Evolutionary conservation across 2,888 invertebrate genomes (phyloP), one percentile per base, ranked within the genome.

Genomic region (Tinea trinotella): DNA sequence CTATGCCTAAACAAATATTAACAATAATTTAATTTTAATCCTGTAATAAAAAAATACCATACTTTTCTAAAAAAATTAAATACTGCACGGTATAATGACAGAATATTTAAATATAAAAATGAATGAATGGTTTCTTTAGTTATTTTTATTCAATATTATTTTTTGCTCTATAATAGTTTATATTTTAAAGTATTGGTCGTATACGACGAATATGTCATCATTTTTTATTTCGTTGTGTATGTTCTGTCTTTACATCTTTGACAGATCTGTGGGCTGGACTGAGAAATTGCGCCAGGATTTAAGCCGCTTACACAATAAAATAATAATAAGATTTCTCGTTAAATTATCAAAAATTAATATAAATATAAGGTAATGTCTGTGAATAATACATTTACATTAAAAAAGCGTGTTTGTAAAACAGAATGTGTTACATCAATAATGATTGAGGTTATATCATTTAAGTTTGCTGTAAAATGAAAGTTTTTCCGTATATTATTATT

Each of bases 281-380:
- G n/a, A 15, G 13, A 15, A 40, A 6, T 40, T 40, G 40, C 40
- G 40, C 40, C 12, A 40, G 40, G 15, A 40, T 30, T 40, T 40
- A 13, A 40, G 54, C 56, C 59, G 57, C 56, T 57, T 58, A 53
- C 56, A 57, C 57, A 56, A 56, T 22, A 57, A n/a, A 40, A 13
- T 40, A 40, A n/a, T 40, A 40, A 40, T 13, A 40, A 2, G 3
- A 40, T 15, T 40, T 15, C 13, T 12, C 7, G 2, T 40, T 15
- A 15, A 40, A 40, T 13, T 40, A 40, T 30, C 2, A 30, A 40
- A n/a, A 40, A 13, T 13, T 40, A 40, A 13, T 12, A 13, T 40
- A 40, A 40, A 15, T 40, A 40, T 40, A 40, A 40, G 40, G 40
- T 40, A 40, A 40, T n/a, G 7, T n/a, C 2, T n/a, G 40, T 40